Percentiles rank a stretch among this genome's conserved stretches.
Evolutionary conservation across 2,113 vertebrate genomes (phyloP).

Genomic region (Dunckerocampus dactyliophorus): DNA sequence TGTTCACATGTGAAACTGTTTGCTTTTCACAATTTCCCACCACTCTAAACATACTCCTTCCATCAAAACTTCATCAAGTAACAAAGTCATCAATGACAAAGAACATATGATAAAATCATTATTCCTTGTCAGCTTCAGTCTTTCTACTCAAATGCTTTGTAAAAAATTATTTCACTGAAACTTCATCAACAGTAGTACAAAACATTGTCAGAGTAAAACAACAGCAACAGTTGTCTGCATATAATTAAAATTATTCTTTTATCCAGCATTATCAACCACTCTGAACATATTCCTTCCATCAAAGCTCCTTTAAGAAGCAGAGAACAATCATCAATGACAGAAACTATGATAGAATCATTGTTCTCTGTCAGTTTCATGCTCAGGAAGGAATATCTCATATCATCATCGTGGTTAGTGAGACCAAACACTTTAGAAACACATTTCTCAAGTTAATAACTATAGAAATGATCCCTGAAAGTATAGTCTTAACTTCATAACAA

Average conservation of each 20-base stretch:
- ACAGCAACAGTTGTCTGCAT: no score
- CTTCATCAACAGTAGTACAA: rapidly evolving
- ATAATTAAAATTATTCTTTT: no score
- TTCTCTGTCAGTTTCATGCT: slow-evolving; percentile 39
- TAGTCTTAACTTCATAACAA: slow-evolving; percentile 34
- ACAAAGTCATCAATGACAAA: slow-evolving; percentile 48
- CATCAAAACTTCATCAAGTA: neutral
- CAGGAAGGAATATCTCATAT: slow-evolving; percentile 43
- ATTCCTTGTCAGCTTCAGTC: slow-evolving; percentile 34
- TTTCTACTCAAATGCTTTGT: no score
- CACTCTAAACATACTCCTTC: slow-evolving; percentile 54
- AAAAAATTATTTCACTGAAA: slow-evolving; percentile 52
- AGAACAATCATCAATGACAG: slow-evolving; percentile 59
- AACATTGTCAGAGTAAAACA: no score
- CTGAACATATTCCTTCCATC: slow-evolving; percentile 51
- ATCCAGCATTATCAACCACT: slow-evolving; percentile 32
- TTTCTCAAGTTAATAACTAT: slow-evolving; percentile 58
- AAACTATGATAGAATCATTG: slow-evolving; percentile 37
- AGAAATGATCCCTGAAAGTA: slow-evolving; percentile 72
- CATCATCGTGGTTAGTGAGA: slow-evolving; percentile 54
- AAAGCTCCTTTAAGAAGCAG: rapidly evolving
- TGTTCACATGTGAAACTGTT: no score
- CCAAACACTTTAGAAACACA: slow-evolving; percentile 61
- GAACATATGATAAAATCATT: slow-evolving; percentile 23
- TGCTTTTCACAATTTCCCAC: neutral